Conservation (phyloP, 2,888 invertebrate species). For the Eupelmus urozonus region DNA sequence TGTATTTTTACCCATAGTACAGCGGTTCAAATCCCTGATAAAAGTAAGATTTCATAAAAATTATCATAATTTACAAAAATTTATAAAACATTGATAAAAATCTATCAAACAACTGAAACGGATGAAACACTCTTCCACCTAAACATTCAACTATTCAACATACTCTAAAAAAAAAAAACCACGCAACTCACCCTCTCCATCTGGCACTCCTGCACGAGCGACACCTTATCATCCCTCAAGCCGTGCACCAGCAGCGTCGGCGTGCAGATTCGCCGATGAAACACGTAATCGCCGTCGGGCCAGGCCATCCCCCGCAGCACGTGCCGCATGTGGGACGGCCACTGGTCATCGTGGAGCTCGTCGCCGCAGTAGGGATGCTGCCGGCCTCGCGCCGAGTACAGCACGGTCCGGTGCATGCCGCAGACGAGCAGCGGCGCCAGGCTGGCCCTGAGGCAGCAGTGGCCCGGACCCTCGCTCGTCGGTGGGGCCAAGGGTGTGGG, state of each 20-base stretch:
- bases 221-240: conserved; percentile 82
- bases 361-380: conserved; percentile 79
- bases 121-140: too few relatives aligned
- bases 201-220: conserved; percentile 84
- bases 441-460: conserved; percentile 78
- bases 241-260: conserved; percentile 84
- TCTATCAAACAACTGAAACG: too few relatives aligned
- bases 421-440: conserved; percentile 81
- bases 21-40: too few relatives aligned
- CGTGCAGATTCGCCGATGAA: conserved; percentile 82
- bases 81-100: too few relatives aligned
- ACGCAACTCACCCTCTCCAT: conserved; percentile 81
- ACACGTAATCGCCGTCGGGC: conserved; percentile 84
- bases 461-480: conserved; percentile 78
- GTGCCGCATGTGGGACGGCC: conserved; percentile 79
- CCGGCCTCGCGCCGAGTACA: conserved; percentile 80
- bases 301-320: conserved; percentile 82
- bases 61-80: too few relatives aligned
- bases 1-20: too few relatives aligned
- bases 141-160: background rate
- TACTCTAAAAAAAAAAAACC: background rate
- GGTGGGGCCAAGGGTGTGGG: conserved; percentile 83
- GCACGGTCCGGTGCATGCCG: conserved; percentile 79
- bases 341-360: conserved; percentile 73
- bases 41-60: too few relatives aligned